Evolutionary conservation across 2,797 vertebrate species (phyloP).

Genomic region (Lepilemur ruficaudatus): DNA sequence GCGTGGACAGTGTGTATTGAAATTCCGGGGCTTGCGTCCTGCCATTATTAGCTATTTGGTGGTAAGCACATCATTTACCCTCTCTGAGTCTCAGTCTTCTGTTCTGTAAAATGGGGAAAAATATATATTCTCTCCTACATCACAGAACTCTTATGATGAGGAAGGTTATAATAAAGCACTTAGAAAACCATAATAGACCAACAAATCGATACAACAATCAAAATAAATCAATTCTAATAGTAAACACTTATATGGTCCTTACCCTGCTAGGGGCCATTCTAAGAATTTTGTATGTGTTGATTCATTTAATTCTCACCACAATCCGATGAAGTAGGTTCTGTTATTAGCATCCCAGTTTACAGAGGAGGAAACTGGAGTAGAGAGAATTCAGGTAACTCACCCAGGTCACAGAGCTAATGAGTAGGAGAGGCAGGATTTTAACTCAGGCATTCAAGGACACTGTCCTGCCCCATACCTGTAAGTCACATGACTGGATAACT

Average conservation of each 20-base stretch:
- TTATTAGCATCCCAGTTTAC: not conserved
- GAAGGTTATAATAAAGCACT: not conserved
- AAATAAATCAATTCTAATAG: not conserved
- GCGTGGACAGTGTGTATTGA: not conserved
- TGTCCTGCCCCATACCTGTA: not conserved
- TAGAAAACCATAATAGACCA: not conserved
- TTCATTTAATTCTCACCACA: not conserved
- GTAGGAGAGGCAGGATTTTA: not conserved
- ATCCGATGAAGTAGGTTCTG: not conserved
- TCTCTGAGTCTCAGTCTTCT: not conserved
- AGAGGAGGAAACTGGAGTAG: not conserved
- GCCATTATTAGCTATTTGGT: not conserved
- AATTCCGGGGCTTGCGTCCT: not conserved
- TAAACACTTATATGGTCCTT: not conserved
- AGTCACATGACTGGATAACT: not conserved
- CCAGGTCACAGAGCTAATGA: not conserved
- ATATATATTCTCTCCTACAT: not conserved
- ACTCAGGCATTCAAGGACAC: not conserved
- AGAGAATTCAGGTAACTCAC: not conserved
- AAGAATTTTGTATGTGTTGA: not conserved
- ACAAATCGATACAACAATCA: not conserved
- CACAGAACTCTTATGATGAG: not conserved
- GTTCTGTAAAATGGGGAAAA: not conserved
- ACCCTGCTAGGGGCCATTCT: not conserved
- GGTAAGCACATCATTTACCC: not conserved